These are phyloP conservation scores for Brachionus rotundiformis DNA, from an alignment of 1,140 invertebrate genomes.

Conservation along the genomic window DNA sequence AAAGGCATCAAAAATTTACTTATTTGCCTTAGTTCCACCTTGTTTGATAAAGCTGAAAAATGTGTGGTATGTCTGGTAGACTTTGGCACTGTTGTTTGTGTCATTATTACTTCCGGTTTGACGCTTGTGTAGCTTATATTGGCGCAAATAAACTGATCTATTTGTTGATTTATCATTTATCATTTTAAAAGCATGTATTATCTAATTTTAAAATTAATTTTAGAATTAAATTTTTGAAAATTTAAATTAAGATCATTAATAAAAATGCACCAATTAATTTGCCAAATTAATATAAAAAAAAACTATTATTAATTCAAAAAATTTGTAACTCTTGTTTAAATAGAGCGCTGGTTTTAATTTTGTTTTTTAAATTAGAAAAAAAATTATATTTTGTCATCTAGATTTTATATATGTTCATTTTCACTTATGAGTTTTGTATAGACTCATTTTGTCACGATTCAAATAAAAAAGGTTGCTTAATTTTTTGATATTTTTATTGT, in stretches of 20 bases:
- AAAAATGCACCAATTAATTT: too few species aligned
- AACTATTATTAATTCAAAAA: too few species aligned
- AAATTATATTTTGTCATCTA: background rate
- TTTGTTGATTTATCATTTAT: background rate
- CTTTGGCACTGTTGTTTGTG: background rate
- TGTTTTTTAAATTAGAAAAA: background rate
- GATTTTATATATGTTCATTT: background rate
- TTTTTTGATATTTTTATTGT: background rate
- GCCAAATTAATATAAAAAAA: too few species aligned
- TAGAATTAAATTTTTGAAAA: too few species aligned
- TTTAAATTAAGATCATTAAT: too few species aligned
- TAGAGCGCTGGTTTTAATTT: background rate
- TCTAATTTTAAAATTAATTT: too few species aligned
- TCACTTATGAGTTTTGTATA: background rate
- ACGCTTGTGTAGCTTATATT: background rate
- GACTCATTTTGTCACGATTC: background rate
- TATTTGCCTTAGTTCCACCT: background rate
- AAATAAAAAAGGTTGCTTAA: background rate
- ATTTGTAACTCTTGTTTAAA: too few species aligned
- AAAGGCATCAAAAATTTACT: background rate
- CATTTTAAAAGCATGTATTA: background rate
- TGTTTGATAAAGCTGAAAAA: background rate
- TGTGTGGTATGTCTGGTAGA: background rate
- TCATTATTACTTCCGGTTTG: background rate
- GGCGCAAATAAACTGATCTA: background rate